Evolutionary conservation across 2,113 vertebrate genomes (phyloP), one percentile per base, ranked within the genome.

Genomic region (Myodes glareolus): DNA sequence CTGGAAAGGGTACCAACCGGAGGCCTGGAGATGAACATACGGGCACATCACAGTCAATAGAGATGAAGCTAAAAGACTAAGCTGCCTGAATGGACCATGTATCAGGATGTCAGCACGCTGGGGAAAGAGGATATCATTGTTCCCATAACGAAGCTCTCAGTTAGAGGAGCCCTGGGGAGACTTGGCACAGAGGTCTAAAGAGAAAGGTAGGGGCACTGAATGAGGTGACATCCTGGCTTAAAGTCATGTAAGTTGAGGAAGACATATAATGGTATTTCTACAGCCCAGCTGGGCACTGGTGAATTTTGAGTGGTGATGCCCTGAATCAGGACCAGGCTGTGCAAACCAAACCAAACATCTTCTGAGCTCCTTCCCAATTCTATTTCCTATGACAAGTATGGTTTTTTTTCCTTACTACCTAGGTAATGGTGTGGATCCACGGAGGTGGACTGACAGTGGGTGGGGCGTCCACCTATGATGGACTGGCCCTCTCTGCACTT

Each of bases 381-480:
- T 45, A 52, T 13, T 65, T 47, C 25, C 42, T 75, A 0, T 70
- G 45, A 78, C 55, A 31, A 23, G 2, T 9, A 2, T 33, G 36
- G 1, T 8, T 27, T 12, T 27, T 12, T 77, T 27, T 75, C 9
- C 33, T 76, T 23, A 21, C 8, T 27, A 2, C 7, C 90, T 76
- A 99, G 99, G 99, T 99, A 72, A 98, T 99, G 98, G 98, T 99
- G 65, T 99, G 99, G 98, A 99, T 99, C 97, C 99, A 99, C 0
- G 99, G 99, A 82, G 99, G 99, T 1, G 98, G 97, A 31, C 96
- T 99, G 55, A 0, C 93, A 0, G 4, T 98, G 19, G 99, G 99
- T 0, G 98, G 97, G 0, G 98, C 99, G 12, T 97, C 98, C 3
- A 92, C 97, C 61, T 98, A 96, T 55, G 98, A 99, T 13, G 99